These are phyloP conservation scores for Bradypodion pumilum DNA, from an alignment of 2,797 vertebrate species.

Conservation along the genomic window DNA sequence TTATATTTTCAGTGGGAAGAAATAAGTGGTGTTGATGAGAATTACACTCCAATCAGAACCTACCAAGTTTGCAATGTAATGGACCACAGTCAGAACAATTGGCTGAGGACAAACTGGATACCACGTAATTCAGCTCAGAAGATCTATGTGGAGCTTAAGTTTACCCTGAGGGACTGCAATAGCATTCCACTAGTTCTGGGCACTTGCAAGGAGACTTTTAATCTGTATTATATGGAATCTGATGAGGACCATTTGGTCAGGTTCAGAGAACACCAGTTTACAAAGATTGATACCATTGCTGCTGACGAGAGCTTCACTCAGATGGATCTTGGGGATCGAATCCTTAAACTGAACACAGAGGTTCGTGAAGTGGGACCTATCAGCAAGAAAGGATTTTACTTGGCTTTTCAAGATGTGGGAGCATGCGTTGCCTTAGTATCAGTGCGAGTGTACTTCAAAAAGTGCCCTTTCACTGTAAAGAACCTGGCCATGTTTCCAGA, in stretches of 20 bases:
- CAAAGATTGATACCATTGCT: slow-evolving; percentile 97
- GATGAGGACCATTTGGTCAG: slow-evolving; percentile 92
- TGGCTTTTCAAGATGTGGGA: slow-evolving; percentile 97
- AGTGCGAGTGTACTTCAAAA: slow-evolving; percentile 97
- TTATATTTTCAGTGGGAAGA: slow-evolving; percentile 91
- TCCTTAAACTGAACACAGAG: slow-evolving; percentile 97
- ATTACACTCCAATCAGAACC: slow-evolving; percentile 96
- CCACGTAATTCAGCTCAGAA: slow-evolving; percentile 94
- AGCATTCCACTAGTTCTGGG: slow-evolving; percentile 95
- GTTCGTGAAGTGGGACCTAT: slow-evolving; percentile 94
- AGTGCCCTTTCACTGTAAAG: slow-evolving; percentile 92
- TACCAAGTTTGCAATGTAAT: slow-evolving; percentile 99
- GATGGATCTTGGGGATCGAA: slow-evolving; percentile 96
- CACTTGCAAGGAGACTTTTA: slow-evolving; percentile 98
- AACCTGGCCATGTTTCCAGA: slow-evolving; percentile 97
- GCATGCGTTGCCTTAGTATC: slow-evolving; percentile 97
- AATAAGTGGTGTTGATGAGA: slow-evolving; percentile 96
- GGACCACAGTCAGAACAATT: slow-evolving; percentile 99
- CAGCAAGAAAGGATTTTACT: slow-evolving; percentile 92
- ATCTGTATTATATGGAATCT: slow-evolving; percentile 93
- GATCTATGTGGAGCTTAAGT: slow-evolving; percentile 97
- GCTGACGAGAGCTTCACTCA: slow-evolving; percentile 98
- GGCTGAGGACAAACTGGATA: slow-evolving; percentile 98
- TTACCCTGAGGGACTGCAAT: slow-evolving; percentile 96
- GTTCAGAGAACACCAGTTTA: slow-evolving; percentile 93